Conservation (phyloP, 2,888 invertebrate genomes). For the Leucophenga maculata region DNA sequence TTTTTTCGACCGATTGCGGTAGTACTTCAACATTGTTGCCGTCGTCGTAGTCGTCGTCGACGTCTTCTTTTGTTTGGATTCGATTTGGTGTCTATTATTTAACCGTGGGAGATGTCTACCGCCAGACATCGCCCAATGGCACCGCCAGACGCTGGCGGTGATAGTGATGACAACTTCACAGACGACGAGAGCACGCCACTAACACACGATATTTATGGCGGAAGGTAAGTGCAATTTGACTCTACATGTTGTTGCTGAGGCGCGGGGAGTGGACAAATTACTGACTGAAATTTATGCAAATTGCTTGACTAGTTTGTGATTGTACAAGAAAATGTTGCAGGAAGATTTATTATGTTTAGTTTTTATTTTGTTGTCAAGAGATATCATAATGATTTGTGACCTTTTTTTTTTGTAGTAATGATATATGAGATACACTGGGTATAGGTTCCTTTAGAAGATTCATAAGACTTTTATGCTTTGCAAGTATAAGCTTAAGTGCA, state of each 20-base stretch:
- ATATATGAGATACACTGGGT: too few relatives aligned
- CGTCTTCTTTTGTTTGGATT: constrained; percentile 29
- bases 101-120: constrained; percentile 75
- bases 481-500: too few relatives aligned
- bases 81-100: constrained; percentile 40
- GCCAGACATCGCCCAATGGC: constrained; percentile 77
- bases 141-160: constrained; percentile 72
- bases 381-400: too few relatives aligned
- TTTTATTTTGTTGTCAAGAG: background rate
- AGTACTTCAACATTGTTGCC: background rate
- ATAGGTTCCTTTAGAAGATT: too few relatives aligned
- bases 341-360: background rate
- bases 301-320: constrained; percentile 26
- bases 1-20: constrained; percentile 7
- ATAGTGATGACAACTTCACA: constrained; percentile 84
- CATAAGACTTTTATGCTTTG: too few relatives aligned
- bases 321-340: constrained; percentile 24
- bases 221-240: constrained; percentile 79
- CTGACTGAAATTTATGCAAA: constrained; percentile 50
- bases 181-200: constrained; percentile 92
- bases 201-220: constrained; percentile 90
- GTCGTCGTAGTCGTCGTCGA: constrained; percentile 8
- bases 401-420: too few relatives aligned
- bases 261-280: background rate
- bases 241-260: background rate